These are phyloP conservation scores for Peromyscus polionotus DNA, from an alignment of 2,113 vertebrate species.

Conservation along the genomic window DNA sequence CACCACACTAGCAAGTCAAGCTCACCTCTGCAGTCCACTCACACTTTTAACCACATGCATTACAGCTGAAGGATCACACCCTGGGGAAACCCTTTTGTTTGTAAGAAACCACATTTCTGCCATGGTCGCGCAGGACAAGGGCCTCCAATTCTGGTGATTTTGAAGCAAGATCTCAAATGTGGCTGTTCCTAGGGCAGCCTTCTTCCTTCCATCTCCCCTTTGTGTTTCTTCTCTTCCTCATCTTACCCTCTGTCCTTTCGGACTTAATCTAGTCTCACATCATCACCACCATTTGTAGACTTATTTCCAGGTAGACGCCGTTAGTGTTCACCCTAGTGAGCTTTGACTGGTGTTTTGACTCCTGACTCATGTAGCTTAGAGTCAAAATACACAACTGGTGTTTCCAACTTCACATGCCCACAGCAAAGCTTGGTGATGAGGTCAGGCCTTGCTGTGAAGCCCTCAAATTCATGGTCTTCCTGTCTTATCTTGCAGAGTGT, in stretches of 20 bases:
- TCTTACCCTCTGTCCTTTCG: too few relatives aligned
- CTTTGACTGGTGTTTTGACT: not conserved
- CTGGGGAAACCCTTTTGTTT: not conserved
- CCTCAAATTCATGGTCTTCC: not conserved
- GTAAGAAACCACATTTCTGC: not conserved
- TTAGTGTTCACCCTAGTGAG: not conserved
- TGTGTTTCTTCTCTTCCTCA: not conserved
- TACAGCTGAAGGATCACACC: not conserved
- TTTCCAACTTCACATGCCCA: not conserved
- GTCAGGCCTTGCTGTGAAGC: not conserved
- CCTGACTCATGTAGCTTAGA: not conserved
- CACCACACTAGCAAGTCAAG: not conserved
- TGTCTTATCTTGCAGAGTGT: not conserved
- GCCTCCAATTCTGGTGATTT: not conserved
- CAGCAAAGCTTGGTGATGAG: not conserved
- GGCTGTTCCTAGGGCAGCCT: not conserved
- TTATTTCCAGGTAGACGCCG: not conserved
- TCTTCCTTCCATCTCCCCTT: not conserved
- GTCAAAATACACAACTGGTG: not conserved
- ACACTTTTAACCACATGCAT: not conserved
- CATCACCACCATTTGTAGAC: too few relatives aligned
- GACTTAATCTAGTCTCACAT: not conserved
- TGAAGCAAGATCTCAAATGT: not conserved
- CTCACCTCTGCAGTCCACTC: not conserved
- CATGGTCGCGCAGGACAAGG: too few relatives aligned